phyloP scores from a whole-genome alignment of 1,140 invertebrate species.

The Lordiphosa clarofinis region DNA sequence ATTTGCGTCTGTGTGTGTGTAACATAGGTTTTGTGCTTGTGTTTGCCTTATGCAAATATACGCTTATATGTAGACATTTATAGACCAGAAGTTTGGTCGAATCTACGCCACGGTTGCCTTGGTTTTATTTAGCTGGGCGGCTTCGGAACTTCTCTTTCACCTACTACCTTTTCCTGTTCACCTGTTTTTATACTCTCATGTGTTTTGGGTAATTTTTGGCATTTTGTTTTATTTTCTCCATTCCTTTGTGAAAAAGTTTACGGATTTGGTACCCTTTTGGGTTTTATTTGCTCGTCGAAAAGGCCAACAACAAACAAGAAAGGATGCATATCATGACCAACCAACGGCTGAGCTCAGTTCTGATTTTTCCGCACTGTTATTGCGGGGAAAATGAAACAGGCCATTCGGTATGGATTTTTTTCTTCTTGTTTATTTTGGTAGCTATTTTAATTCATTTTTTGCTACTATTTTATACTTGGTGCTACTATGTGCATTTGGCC shows the following conservation, averaged over 20 bases:
- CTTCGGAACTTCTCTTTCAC: conserved; percentile 7
- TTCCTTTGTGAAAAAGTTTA: conserved; percentile 12
- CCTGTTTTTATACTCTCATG: conserved; percentile 4
- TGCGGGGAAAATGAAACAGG: conserved; percentile 69
- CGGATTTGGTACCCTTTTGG: conserved; percentile 21
- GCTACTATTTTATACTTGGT: conserved; percentile 13
- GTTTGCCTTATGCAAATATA: conserved; percentile 46
- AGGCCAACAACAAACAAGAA: conserved; percentile 4
- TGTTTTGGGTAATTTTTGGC: conserved; percentile 37
- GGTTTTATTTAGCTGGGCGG: conserved; percentile 62
- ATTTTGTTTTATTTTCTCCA: conserved; percentile 9
- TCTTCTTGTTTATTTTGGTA: conserved; percentile 7
- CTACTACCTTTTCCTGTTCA: not conserved
- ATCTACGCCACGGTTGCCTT: conserved; percentile 48
- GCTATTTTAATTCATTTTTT: conserved; percentile 10
- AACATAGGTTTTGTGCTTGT: conserved; percentile 10
- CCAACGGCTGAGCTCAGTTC: conserved; percentile 32
- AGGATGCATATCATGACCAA: conserved; percentile 40
- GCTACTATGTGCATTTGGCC: conserved; percentile 52
- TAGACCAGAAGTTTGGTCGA: conserved; percentile 66
- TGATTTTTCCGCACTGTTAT: conserved; percentile 67
- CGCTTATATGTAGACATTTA: conserved; percentile 64
- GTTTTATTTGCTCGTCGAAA: conserved; percentile 21
- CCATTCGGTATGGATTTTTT: conserved; percentile 8
- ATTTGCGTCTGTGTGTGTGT: conserved; percentile 7